Conservation (phyloP, 2,113 vertebrate genomes). For the Lanius ludovicianus region DNA sequence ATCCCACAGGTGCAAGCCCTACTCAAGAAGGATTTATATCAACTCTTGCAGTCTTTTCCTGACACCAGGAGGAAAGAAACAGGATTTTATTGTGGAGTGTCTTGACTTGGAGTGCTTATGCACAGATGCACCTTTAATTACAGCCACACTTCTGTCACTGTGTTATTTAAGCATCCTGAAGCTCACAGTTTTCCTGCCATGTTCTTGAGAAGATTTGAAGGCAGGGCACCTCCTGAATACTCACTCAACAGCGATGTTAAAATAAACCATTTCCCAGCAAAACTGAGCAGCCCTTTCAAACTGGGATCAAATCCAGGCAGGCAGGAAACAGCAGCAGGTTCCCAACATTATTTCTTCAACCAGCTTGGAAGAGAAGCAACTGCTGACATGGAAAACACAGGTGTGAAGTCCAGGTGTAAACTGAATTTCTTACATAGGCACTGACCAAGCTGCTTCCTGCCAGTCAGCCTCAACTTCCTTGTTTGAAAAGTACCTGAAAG, state of each 20-base stretch:
- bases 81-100: neutral
- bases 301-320: neutral
- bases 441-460: neutral
- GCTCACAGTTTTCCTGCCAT: neutral
- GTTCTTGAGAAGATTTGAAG: neutral
- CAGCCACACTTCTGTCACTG: neutral
- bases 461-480: neutral
- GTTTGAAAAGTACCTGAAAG: neutral
- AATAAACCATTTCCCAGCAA: neutral
- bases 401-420: neutral
- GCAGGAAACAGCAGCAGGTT: neutral
- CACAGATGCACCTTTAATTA: too few species aligned
- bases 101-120: neutral
- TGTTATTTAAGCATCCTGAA: neutral
- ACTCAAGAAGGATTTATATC: neutral
- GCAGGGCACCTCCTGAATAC: neutral
- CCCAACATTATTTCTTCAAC: rapidly evolving
- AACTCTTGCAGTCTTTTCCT: neutral
- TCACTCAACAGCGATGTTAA: neutral
- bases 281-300: neutral
- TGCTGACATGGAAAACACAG: neutral
- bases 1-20: neutral
- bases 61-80: neutral
- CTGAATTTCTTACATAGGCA: rapidly evolving
- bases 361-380: neutral